Percentiles rank a stretch among this genome's conserved stretches.
Conservation (phyloP, 2,113 vertebrate species). For the Prinia subflava region DNA sequence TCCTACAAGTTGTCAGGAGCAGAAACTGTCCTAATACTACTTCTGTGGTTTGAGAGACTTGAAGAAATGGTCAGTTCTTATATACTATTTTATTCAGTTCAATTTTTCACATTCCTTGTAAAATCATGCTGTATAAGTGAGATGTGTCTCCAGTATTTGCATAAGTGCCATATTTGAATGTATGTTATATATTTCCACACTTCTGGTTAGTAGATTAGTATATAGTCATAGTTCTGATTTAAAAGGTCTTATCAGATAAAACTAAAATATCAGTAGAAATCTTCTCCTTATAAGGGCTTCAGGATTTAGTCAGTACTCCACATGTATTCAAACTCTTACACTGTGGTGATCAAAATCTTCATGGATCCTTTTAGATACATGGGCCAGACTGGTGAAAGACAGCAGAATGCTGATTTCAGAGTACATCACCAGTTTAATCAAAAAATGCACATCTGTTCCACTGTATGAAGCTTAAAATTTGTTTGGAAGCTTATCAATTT, state of each 20-base stretch:
- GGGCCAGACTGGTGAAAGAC: neutral
- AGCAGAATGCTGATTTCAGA: neutral
- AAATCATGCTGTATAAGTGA: neutral
- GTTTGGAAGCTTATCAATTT: neutral
- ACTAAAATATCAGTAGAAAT: neutral
- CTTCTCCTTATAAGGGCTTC: constrained; percentile 1
- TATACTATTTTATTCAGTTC: neutral
- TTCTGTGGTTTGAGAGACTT: neutral
- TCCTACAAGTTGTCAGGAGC: neutral
- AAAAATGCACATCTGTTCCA: constrained; percentile 5
- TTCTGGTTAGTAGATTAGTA: neutral
- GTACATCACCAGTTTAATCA: neutral
- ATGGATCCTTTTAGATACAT: neutral
- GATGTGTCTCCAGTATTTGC: neutral
- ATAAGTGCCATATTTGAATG: constrained; percentile 19
- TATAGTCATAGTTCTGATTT: neutral
- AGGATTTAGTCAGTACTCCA: neutral
- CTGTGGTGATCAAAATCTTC: neutral
- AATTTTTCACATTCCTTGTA: neutral
- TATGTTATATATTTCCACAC: neutral
- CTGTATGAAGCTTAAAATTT: neutral
- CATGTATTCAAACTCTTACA: neutral
- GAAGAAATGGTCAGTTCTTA: neutral
- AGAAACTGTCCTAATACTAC: neutral
- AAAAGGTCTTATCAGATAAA: neutral